Evolutionary conservation across 2,797 vertebrate genomes (phyloP), one percentile per base, ranked within the genome.

Genomic region (Amphiprion clarkii): DNA sequence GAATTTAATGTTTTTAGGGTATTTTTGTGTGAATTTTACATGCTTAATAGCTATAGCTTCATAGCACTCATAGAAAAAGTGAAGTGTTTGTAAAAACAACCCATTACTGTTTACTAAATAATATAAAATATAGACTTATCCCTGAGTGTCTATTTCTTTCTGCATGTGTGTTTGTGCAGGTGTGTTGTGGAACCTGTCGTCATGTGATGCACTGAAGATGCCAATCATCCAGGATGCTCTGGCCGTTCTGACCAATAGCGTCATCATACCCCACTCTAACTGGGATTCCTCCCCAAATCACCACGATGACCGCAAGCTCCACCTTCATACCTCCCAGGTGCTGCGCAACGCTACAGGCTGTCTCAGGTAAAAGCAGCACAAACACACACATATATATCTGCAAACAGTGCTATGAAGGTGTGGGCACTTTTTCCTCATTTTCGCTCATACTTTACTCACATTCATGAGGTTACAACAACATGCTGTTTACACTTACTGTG

Each of bases 151-250:
- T 21, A 0, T 71, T 64, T 76, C 19, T 29, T 16, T 59, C 25
- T 83, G 14, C 19, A 23, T 72, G 7, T 71, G 23, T 27, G 27
- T 27, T 27, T 27, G 46, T 40, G 25, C 90, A 99, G 98, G 98
- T 79, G 98, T 99, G 83, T 94, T 99, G 58, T 99, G 98, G 98
- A 99, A 99, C 90, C 94, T 99, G 1, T 99, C 98, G 0, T 99
- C 98, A 6, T 99, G 98, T 12, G 98, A 99, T 73, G 98, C 98
- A 71, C 96, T 99, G 85, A 99, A 99, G 94, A 99, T 99, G 98
- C 98, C 98, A 78, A 99, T 99, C 89, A 99, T 99, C 93, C 98
- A 99, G 92, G 98, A 99, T 52, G 98, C 98, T 74, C 96, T 99
- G 53, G 96, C 97, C 3, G 98, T 99, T 83, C 93, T 99, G 93